Conservation (phyloP, 2,888 invertebrate genomes). For the Parasteatoda lunata region DNA sequence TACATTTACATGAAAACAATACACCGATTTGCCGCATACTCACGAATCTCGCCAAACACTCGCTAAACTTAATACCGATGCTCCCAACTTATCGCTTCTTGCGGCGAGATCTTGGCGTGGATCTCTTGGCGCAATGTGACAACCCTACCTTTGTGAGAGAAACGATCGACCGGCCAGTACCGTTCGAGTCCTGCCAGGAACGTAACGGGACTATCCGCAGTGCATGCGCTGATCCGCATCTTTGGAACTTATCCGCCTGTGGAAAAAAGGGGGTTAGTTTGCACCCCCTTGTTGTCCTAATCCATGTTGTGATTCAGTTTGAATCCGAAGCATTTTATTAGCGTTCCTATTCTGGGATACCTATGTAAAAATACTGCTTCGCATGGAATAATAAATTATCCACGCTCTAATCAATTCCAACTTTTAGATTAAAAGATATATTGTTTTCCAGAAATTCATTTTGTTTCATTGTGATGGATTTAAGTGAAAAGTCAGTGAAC, state of each 20-base stretch:
- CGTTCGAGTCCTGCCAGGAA: conserved; percentile 50
- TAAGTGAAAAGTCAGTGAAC: no score
- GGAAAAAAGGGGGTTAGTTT: conserved; percentile 7
- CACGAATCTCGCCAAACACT: conserved; percentile 30
- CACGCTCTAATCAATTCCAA: no score
- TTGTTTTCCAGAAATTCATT: no score
- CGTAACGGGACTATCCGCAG: conserved; percentile 57
- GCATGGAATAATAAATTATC: no score
- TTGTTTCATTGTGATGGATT: no score
- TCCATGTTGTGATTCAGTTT: neutral
- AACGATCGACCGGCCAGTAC: conserved; percentile 65
- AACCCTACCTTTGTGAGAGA: conserved; percentile 65
- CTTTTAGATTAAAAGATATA: no score
- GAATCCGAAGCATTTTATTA: no score
- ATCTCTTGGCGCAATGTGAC: conserved; percentile 60
- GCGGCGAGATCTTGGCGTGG: conserved; percentile 50
- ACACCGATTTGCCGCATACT: conserved; percentile 59
- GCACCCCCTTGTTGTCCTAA: conserved; percentile 13
- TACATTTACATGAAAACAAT: conserved; percentile 65
- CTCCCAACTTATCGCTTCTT: conserved; percentile 42
- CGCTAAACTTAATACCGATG: neutral
- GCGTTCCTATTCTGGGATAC: no score
- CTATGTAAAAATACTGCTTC: no score
- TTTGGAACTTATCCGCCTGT: conserved; percentile 9
- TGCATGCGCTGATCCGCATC: conserved; percentile 23